Evolutionary conservation across 2,113 vertebrate genomes (phyloP), one percentile per base, ranked within the genome.

Genomic region (Pycnonotus jocosus): DNA sequence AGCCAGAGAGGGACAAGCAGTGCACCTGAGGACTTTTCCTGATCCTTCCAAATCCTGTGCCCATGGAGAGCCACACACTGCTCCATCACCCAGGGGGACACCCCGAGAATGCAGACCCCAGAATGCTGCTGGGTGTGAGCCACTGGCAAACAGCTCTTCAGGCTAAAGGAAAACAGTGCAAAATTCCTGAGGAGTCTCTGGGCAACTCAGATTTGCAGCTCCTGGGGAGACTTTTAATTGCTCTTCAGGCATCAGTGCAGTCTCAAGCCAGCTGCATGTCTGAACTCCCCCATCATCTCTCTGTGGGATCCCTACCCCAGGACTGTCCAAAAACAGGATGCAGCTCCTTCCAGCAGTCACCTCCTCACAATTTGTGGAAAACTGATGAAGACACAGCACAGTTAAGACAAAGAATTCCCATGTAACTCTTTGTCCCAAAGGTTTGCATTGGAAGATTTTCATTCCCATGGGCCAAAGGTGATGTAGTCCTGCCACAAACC

Each of bases 21-120:
- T 20, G 23, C 20, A 47, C 11, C 37, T 73, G 38, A 73, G 40
- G 40, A 54, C 28, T 44, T 76, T 66, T 47, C 20, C 38, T 24
- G 6, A 15, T 47, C 21, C 38, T 53, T 23, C n/a, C 30, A 70
- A 45, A 60, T 45, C 54, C 35, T n/a, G 8, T 81, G 35, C 27
- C 45, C 4, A 7, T 78, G 44, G 33, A 69, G 10, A 17, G 12
- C 57, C 5, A 0, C 14, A 21, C 28, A 8, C 23, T 78, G 54
- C 33, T 56, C 45, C 20, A 15, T 33, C 15, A 50, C 3, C 12
- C 44, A 66, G 19, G 15, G 48, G 15, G 48, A 62, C 4, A 20
- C 14, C 31, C 0, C 0, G 6, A 28, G 23, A 10, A 3, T 40
- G 5, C 58, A 81, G 40, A 14, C 17, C 1, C 0, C 4, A 6